A percentile compares a stretch with the other conserved stretches of the same genome.
Conservation (phyloP, 2,113 vertebrate species). For the Hyperoodon ampullatus region DNA sequence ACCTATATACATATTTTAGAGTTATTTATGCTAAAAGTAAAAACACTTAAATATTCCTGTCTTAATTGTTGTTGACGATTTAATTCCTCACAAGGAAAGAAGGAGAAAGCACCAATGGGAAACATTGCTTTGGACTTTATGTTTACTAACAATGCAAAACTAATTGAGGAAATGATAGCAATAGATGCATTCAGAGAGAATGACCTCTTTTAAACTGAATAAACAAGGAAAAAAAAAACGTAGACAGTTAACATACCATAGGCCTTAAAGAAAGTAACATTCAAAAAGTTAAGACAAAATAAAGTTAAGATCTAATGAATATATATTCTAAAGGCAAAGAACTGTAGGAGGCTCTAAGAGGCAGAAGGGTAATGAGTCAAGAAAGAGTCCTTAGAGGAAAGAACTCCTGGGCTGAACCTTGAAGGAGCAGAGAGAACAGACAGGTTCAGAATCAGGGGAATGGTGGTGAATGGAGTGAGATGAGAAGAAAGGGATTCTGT, state of each 20-base stretch:
- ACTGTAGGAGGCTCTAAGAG: background rate
- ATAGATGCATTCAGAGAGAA: background rate
- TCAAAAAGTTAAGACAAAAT: background rate
- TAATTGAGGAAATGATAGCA: background rate
- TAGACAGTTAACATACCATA: background rate
- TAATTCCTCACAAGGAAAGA: background rate
- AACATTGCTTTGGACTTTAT: background rate
- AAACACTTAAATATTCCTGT: background rate
- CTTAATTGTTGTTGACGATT: constrained; percentile 31
- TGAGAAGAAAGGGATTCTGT: constrained; percentile 16
- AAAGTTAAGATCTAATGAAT: background rate
- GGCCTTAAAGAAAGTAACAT: background rate
- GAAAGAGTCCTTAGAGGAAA: background rate
- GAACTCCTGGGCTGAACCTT: background rate
- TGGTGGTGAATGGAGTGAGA: background rate
- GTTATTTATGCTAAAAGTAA: background rate
- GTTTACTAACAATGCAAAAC: constrained; percentile 26
- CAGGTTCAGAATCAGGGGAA: background rate
- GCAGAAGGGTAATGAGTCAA: background rate
- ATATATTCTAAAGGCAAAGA: background rate
- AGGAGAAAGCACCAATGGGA: background rate
- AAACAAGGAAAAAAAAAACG: background rate
- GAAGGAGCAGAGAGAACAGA: background rate
- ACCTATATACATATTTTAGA: background rate
- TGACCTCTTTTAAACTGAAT: background rate